phyloP scores from a whole-genome alignment of 2,113 vertebrate genomes.

The Lucifuga dentata region DNA sequence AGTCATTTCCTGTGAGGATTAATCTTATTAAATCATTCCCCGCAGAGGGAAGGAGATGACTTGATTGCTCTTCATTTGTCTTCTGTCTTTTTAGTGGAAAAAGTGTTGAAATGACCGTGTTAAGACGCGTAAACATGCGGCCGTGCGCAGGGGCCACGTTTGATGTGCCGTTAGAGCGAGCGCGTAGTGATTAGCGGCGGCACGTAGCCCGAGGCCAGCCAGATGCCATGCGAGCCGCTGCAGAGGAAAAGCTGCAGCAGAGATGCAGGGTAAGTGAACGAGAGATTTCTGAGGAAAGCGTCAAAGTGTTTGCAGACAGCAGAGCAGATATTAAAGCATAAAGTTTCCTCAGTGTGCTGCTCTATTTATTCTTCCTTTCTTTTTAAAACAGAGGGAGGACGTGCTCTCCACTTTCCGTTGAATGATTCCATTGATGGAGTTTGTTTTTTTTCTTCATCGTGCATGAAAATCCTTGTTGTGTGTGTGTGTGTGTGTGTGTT shows the following conservation, averaged over 20 bases:
- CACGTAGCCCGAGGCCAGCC: constrained; percentile 61
- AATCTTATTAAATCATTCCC: constrained; percentile 61
- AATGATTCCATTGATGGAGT: constrained; percentile 48
- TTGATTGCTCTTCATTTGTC: constrained; percentile 50
- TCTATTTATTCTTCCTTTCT: constrained; percentile 66
- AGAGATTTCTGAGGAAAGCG: constrained; percentile 65
- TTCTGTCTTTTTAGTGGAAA: constrained; percentile 53
- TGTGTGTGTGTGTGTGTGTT: constrained; percentile 5
- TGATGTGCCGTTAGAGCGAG: constrained; percentile 58
- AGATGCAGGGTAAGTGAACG: constrained; percentile 46
- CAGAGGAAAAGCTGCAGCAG: constrained; percentile 16
- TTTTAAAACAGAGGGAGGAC: constrained; percentile 62
- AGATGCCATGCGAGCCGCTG: constrained; percentile 43
- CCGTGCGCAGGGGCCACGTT: constrained; percentile 46
- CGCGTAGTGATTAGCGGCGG: constrained; percentile 61
- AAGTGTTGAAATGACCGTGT: constrained; percentile 45
- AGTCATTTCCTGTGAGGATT: constrained; percentile 50
- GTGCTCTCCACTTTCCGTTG: constrained; percentile 56
- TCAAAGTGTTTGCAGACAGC: constrained; percentile 70
- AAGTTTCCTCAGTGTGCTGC: constrained; percentile 55
- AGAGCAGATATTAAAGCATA: constrained; percentile 64
- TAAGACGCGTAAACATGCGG: constrained; percentile 2
- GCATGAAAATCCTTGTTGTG: constrained; percentile 14
- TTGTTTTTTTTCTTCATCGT: constrained; percentile 57
- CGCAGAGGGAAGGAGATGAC: constrained; percentile 35